Percentiles rank a stretch among this genome's conserved stretches.
phyloP scores from a whole-genome alignment of 2,113 vertebrate genomes.

The Terrapene triunguis region DNA sequence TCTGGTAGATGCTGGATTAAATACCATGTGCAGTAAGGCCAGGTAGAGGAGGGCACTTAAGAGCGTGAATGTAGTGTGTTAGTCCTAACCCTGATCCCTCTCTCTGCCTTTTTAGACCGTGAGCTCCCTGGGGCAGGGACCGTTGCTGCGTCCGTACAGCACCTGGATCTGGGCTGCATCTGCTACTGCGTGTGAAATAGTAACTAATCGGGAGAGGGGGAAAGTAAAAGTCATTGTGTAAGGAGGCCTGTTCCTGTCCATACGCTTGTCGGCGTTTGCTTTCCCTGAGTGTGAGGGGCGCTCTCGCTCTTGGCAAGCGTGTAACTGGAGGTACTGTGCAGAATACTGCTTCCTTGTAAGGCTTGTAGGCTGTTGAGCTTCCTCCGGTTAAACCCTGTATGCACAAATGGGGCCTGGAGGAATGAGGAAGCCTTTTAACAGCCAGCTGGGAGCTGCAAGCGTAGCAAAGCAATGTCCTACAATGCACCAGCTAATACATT shows the following conservation, averaged over 20 bases:
- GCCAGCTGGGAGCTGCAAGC: neutral
- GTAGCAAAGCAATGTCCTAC: neutral
- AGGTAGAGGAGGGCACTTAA: neutral
- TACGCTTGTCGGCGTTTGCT: neutral
- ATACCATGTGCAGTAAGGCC: neutral
- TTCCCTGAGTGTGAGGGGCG: neutral
- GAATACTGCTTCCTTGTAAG: neutral
- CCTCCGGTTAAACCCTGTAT: neutral
- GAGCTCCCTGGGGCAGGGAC: neutral
- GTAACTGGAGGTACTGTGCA: neutral
- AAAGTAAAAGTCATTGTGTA: neutral
- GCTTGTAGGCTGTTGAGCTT: neutral
- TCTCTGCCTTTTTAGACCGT: neutral
- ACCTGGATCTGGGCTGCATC: neutral
- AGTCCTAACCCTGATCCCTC: neutral
- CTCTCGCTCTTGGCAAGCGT: neutral
- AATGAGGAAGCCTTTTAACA: neutral
- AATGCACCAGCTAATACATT: neutral
- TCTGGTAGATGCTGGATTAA: neutral
- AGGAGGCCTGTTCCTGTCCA: neutral
- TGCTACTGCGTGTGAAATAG: neutral
- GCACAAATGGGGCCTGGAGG: neutral
- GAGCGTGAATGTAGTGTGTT: neutral
- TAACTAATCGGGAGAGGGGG: neutral
- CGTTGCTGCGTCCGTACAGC: neutral